Evolutionary conservation across 64 coral and sea anemone genomes (phyloP), one percentile per base, ranked within the genome.

Genomic region (Pachyseris speciosa): DNA sequence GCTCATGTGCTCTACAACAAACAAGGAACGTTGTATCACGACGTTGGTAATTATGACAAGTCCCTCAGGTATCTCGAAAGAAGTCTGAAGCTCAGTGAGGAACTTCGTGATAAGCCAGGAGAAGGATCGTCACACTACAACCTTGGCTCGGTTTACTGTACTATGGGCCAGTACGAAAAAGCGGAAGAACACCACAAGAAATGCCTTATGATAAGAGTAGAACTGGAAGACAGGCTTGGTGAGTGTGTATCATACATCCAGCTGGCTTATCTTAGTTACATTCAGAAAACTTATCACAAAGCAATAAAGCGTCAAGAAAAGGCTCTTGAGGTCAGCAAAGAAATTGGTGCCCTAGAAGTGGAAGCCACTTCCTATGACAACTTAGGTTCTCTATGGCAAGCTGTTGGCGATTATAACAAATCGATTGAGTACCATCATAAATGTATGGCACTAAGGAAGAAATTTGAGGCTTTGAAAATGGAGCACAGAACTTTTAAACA

Each of bases 71-170:
- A n/a, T 69, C 83, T 70, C 3, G 37, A 86, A 36, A 37, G 53
- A 28, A 67, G 83, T 67, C 83, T 86, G 4, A 28, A 47, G 11
- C 47, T 86, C 25, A 26, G 61, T 3, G 34, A 67, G 28, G 41
- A n/a, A 0, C 42, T 86, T 44, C 9, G 42, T 1, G 83, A 86
- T 29, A 44, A 48, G 32, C 58, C 44, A 70, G 83, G 83, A 27
- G 58, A 86, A 70, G 64, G 11, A 30, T 48, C 26, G 17, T 48
- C 64, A 20, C 30, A 86, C 47, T 44, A 48, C 63, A 86, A 86
- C 25, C 38, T 86, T 28, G 83, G 83, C 0, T 51, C 28, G 19
- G 66, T 26, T 16, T 86, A 67, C 44, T 52, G 44, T 45, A 34
- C 83, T 30, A 12, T 86, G 2, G 39, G 63, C 29, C 28, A 86